Percentiles rank a stretch among this genome's conserved stretches.
Conservation (phyloP, 2,797 vertebrate genomes). For the Sphaeramia orbicularis region DNA sequence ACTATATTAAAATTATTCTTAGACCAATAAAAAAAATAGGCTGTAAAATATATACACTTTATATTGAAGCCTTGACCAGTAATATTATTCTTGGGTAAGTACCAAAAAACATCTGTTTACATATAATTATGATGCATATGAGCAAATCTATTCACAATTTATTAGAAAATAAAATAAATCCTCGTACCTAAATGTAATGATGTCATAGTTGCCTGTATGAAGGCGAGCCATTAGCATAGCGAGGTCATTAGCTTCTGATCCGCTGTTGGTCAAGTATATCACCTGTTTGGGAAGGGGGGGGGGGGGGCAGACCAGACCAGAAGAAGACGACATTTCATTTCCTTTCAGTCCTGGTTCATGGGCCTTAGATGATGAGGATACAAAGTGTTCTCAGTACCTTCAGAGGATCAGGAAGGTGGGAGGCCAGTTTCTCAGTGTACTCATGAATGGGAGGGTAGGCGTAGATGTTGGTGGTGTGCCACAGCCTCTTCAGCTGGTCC, state of each 20-base stretch:
- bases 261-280: conserved; percentile 93
- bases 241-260: conserved; percentile 95
- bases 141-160: not conserved
- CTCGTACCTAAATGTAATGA: conserved; percentile 91
- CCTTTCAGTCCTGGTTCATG: not conserved
- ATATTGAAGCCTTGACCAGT: no score
- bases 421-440: conserved; percentile 91
- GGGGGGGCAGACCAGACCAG: not conserved
- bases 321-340: conserved; percentile 15
- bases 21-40: no score
- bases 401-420: conserved; percentile 90
- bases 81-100: not conserved
- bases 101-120: not conserved
- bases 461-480: conserved; percentile 92
- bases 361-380: not conserved
- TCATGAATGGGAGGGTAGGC: conserved; percentile 88
- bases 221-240: conserved; percentile 94
- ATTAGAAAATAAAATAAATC: not conserved
- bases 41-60: not conserved
- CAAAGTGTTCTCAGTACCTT: conserved; percentile 84
- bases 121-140: not conserved
- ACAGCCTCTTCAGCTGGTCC: conserved; percentile 89
- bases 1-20: no score
- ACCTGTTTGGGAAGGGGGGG: conserved; percentile 89
- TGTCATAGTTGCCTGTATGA: conserved; percentile 89